phyloP scores from a whole-genome alignment of 2,797 vertebrate species.

The Podarcis siculus region DNA sequence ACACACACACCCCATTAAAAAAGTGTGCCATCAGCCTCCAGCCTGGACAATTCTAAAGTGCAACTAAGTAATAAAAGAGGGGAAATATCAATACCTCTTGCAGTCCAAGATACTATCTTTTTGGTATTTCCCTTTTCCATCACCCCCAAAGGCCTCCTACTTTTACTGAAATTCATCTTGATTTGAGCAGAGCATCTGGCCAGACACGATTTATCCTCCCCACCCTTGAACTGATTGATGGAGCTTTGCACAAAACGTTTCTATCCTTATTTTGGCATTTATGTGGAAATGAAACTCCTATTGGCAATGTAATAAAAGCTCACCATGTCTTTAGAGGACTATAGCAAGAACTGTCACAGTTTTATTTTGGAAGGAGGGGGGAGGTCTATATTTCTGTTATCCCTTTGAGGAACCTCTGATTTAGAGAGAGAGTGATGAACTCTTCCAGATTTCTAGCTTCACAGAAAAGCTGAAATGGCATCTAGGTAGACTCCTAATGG shows the following conservation, averaged over 20 bases:
- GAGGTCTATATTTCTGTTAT: not conserved
- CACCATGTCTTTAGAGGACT: not conserved
- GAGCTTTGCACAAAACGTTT: conserved; percentile 16
- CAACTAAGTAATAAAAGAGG: not conserved
- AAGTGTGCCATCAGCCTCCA: not conserved
- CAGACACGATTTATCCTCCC: not conserved
- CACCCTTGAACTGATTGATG: not conserved
- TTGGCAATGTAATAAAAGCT: conserved; percentile 25
- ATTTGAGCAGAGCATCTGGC: not conserved
- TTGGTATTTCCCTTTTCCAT: not conserved
- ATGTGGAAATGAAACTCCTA: conserved; percentile 18
- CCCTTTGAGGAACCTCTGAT: not conserved
- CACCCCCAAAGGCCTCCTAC: not conserved
- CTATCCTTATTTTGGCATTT: conserved; percentile 24
- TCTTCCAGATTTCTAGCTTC: not conserved
- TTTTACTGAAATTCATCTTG: conserved; percentile 21
- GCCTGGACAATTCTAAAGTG: not conserved
- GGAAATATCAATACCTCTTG: not conserved
- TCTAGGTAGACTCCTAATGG: not conserved
- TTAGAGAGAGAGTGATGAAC: not conserved
- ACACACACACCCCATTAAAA: not conserved
- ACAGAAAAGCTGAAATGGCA: not conserved
- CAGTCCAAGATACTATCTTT: not conserved
- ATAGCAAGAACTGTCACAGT: not conserved
- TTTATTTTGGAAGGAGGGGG: not conserved